Base-by-base conservation (phyloP, 2,797 vertebrate species). In the Aeoliscus strigatus region DNA sequence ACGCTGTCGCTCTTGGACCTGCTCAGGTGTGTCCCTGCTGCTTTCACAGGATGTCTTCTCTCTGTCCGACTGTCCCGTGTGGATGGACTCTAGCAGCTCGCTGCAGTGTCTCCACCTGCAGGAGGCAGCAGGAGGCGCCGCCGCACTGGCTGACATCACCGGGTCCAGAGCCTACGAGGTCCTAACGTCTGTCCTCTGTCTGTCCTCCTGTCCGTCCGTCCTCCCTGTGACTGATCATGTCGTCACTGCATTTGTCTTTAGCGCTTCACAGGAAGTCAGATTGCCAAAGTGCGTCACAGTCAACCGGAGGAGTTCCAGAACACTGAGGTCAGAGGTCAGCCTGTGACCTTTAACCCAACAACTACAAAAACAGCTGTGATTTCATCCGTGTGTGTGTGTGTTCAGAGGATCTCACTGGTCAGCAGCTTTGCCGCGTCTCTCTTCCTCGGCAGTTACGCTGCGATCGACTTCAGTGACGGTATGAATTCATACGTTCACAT, bases 181-280 rank as follows among this genome's bases (percentile, higher is more conserved):
- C 31, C 43, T 7, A 9, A n/a, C 71, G 14, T 7, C 8, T 8
- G 8, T 9, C 17, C 14, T 12, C 9, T 23, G 12, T 10, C 8
- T 12, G 3, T 1, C 4, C n/a, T 10, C 34, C 9, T 5, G 5
- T 12, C 1, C 10, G 9, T 27, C 5, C 28, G n/a, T 23, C n/a
- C n/a, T n/a, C n/a, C n/a, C n/a, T n/a, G n/a, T n/a, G n/a, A n/a
- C n/a, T n/a, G n/a, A n/a, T n/a, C n/a, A n/a, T n/a, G n/a, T n/a
- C n/a, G n/a, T n/a, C n/a, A n/a, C n/a, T n/a, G n/a, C n/a, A n/a
- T 17, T 14, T 8, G 21, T n/a, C 1, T 37, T 14, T 75, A 98
- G 95, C 91, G 96, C 39, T 98, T 98, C 73, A 97, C 96, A 61
- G 95, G 91, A 70, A 97, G 91, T 81, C 96, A 98, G 75, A 96